Evolutionary conservation across 2,113 vertebrate species (phyloP).

Genomic region (Lophochroa leadbeateri): DNA sequence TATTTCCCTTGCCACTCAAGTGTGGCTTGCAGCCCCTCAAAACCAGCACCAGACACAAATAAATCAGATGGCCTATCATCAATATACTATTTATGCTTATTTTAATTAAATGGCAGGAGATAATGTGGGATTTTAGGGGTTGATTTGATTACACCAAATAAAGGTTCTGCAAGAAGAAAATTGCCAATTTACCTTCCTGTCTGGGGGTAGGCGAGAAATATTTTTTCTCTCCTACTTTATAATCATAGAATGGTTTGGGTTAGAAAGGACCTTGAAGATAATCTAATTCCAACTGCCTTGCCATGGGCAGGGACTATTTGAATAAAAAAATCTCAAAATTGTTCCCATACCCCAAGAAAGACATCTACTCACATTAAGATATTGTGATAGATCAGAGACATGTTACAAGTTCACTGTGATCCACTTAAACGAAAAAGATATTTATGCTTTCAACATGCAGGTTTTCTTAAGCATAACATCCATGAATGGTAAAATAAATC

Average conservation of each 20-base stretch:
- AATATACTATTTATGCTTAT: not conserved
- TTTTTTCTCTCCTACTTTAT: not conserved
- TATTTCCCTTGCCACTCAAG: not conserved
- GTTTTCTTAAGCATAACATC: not conserved
- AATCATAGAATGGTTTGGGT: not conserved
- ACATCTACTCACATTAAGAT: not conserved
- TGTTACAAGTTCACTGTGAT: not conserved
- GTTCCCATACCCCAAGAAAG: not conserved
- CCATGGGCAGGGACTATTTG: not conserved
- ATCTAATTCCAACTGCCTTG: not conserved
- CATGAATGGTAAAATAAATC: not conserved
- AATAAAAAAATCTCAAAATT: not conserved
- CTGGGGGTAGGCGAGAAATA: not conserved
- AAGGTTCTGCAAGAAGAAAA: not conserved
- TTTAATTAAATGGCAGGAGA: not conserved
- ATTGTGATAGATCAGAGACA: not conserved
- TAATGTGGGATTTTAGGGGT: not conserved
- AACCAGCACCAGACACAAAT: not conserved
- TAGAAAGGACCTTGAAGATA: not conserved
- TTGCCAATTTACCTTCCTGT: not conserved
- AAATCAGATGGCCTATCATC: not conserved
- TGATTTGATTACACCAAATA: not conserved
- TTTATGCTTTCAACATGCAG: not conserved
- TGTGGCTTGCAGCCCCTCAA: not conserved
- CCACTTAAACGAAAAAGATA: not conserved